Evolutionary conservation across 2,113 vertebrate genomes (phyloP).

Genomic region (Ceratotherium simum): DNA sequence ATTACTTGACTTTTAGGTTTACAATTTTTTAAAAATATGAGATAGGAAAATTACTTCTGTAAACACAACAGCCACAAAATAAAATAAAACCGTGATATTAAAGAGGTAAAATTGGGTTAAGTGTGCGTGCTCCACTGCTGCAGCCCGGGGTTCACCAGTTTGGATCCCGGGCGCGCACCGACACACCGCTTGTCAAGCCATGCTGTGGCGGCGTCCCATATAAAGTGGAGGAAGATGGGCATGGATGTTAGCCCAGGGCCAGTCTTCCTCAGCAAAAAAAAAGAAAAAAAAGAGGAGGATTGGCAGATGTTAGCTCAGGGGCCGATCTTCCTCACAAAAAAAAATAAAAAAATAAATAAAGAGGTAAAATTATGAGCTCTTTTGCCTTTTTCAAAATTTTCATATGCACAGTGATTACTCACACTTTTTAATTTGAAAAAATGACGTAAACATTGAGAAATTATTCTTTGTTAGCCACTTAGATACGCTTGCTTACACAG

Average conservation of each 20-base stretch:
- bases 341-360: not conserved
- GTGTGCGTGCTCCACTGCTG: too few relatives aligned
- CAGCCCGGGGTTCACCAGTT: too few relatives aligned
- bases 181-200: too few relatives aligned
- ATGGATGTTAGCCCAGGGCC: too few relatives aligned
- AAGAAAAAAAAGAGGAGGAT: too few relatives aligned
- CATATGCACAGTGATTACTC: not conserved
- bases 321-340: too few relatives aligned
- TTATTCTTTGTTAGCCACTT: not conserved
- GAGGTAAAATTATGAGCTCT: not conserved
- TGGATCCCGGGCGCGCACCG: too few relatives aligned
- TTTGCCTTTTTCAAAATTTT: not conserved
- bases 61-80: not conserved
- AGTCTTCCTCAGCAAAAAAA: too few relatives aligned
- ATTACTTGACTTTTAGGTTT: not conserved
- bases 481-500: not conserved
- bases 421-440: constrained; percentile 6
- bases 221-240: too few relatives aligned
- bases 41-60: not conserved
- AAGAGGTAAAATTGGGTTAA: not conserved
- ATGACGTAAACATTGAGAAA: not conserved
- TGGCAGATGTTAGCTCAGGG: too few relatives aligned
- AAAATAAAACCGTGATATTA: constrained; percentile 32
- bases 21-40: not conserved
- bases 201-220: too few relatives aligned